A percentile compares a stretch with the other conserved stretches of the same genome.
phyloP scores from a whole-genome alignment of 2,113 vertebrate genomes.

The Scartelaos histophorus region DNA sequence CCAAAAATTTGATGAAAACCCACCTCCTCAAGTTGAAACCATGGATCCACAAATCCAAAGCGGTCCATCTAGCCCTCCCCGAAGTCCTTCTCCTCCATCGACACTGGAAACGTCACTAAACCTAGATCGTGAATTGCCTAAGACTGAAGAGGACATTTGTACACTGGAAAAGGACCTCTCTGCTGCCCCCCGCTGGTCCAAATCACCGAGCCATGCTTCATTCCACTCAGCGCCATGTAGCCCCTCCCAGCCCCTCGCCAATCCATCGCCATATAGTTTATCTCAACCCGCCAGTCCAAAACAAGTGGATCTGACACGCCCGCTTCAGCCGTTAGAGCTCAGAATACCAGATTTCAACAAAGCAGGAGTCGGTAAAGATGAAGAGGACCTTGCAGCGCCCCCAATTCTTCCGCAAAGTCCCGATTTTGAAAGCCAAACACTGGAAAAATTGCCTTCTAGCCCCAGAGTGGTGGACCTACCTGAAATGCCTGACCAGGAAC shows the following conservation, averaged over 20 bases:
- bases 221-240: constrained; percentile 64
- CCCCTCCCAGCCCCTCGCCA: constrained; percentile 29
- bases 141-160: constrained; percentile 28
- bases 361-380: background rate
- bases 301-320: background rate
- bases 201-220: constrained; percentile 1
- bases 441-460: constrained; percentile 37
- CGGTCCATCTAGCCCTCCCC: background rate
- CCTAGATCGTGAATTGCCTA: constrained; percentile 7
- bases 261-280: constrained; percentile 30
- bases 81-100: constrained; percentile 23
- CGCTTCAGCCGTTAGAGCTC: constrained; percentile 1
- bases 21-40: background rate
- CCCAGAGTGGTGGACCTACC: background rate
- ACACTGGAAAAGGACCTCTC: constrained; percentile 46
- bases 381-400: background rate
- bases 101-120: constrained; percentile 47
- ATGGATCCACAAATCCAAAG: background rate
- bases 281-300: constrained; percentile 53
- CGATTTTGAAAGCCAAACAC: constrained; percentile 36
- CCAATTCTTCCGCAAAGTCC: constrained; percentile 13
- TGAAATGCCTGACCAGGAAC: constrained; percentile 1
- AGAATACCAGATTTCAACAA: constrained; percentile 1
- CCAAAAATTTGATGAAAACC: background rate
- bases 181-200: constrained; percentile 4